A percentile compares a stretch with the other conserved stretches of the same genome.
phyloP scores from a whole-genome alignment of 2,888 invertebrate species.

The Cyrtodaria siliqua region DNA sequence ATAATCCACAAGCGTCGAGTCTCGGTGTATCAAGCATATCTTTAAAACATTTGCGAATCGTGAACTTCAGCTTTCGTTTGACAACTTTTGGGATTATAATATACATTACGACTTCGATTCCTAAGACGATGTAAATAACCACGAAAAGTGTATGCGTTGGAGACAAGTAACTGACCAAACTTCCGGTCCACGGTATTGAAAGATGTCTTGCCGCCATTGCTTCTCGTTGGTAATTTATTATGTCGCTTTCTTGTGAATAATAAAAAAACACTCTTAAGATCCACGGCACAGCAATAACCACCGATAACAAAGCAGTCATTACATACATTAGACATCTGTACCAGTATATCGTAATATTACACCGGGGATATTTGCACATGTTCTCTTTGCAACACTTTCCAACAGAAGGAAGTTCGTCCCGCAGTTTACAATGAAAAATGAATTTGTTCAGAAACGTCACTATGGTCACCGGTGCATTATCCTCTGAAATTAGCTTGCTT shows the following conservation, averaged over 20 bases:
- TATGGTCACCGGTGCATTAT: conserved; percentile 38
- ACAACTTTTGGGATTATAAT: conserved; percentile 11
- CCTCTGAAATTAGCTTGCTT: conserved; percentile 34
- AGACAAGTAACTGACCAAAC: conserved; percentile 32
- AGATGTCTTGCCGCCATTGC: conserved; percentile 19
- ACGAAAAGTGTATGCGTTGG: conserved; percentile 32
- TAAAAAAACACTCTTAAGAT: conserved; percentile 49
- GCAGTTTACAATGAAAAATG: conserved; percentile 37
- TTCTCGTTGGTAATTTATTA: conserved; percentile 1
- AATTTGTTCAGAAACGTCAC: conserved; percentile 35
- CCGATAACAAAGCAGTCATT: conserved; percentile 8
- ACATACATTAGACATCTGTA: conserved; percentile 22
- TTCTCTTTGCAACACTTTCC: conserved; percentile 35
- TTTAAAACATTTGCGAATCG: conserved; percentile 36
- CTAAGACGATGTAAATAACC: conserved; percentile 25
- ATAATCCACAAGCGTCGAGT: conserved; percentile 26
- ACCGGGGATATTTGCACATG: conserved; percentile 12
- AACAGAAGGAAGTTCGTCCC: conserved; percentile 26
- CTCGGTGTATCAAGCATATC: conserved; percentile 24
- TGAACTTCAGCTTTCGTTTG: conserved; percentile 34
- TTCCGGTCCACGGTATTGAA: conserved; percentile 27
- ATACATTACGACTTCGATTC: conserved; percentile 31
- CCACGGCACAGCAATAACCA: conserved; percentile 35
- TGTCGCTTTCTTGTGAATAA: conserved; percentile 31
- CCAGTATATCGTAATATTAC: conserved; percentile 18